Evolutionary conservation across 37 sponge, comb jelly and placozoan genomes (phyloP), one percentile per base, ranked within the genome.

Genomic region (Hormiphora californensis): DNA sequence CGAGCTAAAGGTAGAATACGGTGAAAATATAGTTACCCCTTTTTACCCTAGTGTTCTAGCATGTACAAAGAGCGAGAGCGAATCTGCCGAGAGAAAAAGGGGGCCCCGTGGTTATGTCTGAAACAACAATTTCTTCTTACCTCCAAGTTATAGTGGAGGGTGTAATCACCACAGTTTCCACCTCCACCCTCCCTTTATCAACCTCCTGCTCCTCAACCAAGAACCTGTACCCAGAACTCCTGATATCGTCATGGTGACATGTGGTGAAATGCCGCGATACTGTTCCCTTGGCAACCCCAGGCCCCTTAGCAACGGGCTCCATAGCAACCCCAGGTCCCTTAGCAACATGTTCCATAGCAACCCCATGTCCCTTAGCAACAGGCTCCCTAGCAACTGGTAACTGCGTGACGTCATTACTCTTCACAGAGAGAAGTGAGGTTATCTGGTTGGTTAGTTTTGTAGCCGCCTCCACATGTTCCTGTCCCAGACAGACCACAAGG

Each of bases 171-270:
- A 73, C 81, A 19, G 81, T 73, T 37, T 36, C 81, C 44, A 46
- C 46, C 1, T 33, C 35, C 46, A 73, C 35, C 12, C 15, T 40
- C 11, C 25, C 17, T 41, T 73, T 73, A 19, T 73, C 44, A 11
- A 46, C 40, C 46, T 39, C 81, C 81, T 43, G 81, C 25, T 43
- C 43, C 27, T 43, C 35, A 17, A 73, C 40, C 81, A 27, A 30
- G 25, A 57, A 57, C 59, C 43, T 73, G 81, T 73, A 73, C 23
- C 81, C 81, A 4, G 81, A 43, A 73, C 81, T 73, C 3, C 81
- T 39, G 35, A 73, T 33, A 19, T 73, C 81, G 23, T 73, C 81
- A 21, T 73, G 81, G 46, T 73, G 81, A 17, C 21, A 33, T 22
- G 35, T 33, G n/a, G 81, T 73, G 46, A 73, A 73, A 1, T 43